These are phyloP conservation scores for Monoplex corrugatus DNA, from an alignment of 2,888 invertebrate species.

Conservation along the genomic window DNA sequence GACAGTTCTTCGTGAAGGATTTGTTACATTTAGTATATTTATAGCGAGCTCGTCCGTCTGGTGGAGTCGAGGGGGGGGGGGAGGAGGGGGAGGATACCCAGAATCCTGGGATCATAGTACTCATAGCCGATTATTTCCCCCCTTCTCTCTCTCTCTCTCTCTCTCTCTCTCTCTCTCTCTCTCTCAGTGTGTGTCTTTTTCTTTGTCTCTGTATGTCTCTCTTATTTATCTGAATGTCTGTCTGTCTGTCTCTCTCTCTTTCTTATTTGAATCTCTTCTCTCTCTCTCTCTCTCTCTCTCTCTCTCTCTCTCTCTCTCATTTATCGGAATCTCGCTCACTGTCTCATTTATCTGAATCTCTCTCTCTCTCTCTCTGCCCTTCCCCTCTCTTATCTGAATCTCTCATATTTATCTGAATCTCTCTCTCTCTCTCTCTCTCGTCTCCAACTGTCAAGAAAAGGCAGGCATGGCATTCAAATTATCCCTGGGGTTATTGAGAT, in stretches of 20 bases:
- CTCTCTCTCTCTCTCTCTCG: too few relatives aligned
- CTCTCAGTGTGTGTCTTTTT: background rate
- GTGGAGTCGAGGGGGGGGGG: too few relatives aligned
- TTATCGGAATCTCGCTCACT: background rate
- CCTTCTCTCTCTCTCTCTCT: constrained; percentile 33
- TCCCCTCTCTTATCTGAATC: background rate
- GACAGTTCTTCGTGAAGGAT: too few relatives aligned
- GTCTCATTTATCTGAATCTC: background rate
- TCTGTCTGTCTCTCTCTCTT: constrained; percentile 42
- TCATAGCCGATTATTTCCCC: constrained; percentile 35
- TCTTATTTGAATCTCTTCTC: constrained; percentile 17
- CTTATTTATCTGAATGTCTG: too few relatives aligned
- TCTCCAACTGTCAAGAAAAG: too few relatives aligned
- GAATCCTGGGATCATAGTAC: too few relatives aligned
- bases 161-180: background rate
- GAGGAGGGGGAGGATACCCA: too few relatives aligned
- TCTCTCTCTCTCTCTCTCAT: constrained; percentile 36
- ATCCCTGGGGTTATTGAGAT: too few relatives aligned
- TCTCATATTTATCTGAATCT: too few relatives aligned
- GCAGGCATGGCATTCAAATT: too few relatives aligned
- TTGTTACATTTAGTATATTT: too few relatives aligned
- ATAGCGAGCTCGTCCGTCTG: too few relatives aligned
- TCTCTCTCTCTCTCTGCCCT: constrained; percentile 26
- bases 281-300: constrained; percentile 49
- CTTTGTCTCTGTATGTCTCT: background rate